These are phyloP conservation scores for Steinernema carpocapsae DNA, from an alignment of 2,888 invertebrate species.

Conservation along the genomic window DNA sequence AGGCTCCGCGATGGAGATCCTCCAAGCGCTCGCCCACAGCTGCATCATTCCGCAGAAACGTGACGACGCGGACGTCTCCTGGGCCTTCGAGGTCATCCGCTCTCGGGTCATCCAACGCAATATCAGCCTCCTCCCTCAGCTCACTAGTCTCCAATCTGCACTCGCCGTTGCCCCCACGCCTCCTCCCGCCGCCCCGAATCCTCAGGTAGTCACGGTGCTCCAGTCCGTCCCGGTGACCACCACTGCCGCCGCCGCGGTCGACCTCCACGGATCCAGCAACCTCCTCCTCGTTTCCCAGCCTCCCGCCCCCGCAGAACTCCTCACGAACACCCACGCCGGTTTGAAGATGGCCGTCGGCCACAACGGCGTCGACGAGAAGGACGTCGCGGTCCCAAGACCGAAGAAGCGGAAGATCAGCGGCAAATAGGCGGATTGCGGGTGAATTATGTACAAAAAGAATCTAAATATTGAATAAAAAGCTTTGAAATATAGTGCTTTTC, in stretches of 20 bases:
- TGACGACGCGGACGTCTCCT: constrained; percentile 21
- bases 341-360: not conserved
- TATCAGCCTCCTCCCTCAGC: constrained; percentile 17
- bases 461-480: not conserved
- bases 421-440: not conserved
- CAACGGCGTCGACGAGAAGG: not conserved
- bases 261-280: constrained; percentile 28
- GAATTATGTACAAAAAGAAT: constrained; percentile 4
- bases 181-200: not conserved
- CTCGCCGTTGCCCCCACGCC: constrained; percentile 7
- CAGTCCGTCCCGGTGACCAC: constrained; percentile 18
- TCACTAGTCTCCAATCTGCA: constrained; percentile 11
- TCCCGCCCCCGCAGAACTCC: not conserved
- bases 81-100: constrained; percentile 24
- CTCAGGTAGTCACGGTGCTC: constrained; percentile 26
- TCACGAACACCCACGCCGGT: not conserved
- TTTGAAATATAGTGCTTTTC: not conserved
- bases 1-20: not conserved
- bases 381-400: not conserved
- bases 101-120: constrained; percentile 17
- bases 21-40: constrained; percentile 23
- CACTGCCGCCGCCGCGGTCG: not conserved
- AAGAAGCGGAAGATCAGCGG: constrained; percentile 18
- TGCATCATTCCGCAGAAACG: constrained; percentile 16
- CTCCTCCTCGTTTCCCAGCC: constrained; percentile 17